phyloP scores from a whole-genome alignment of 2,888 invertebrate genomes.

The Rugalucina vietnamica region DNA sequence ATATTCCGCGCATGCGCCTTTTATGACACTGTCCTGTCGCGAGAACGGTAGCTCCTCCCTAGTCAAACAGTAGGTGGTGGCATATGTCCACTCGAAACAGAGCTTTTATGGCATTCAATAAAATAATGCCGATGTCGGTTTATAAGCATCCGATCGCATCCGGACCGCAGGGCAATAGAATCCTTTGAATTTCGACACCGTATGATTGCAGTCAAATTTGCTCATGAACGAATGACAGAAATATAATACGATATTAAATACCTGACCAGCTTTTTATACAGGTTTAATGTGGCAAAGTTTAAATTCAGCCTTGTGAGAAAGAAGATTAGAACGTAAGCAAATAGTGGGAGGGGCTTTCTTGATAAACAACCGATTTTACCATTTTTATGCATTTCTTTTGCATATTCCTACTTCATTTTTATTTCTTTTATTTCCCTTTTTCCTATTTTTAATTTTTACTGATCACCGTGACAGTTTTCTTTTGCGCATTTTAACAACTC shows the following conservation, averaged over 20 bases:
- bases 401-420: too few relatives aligned
- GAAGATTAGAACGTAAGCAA: constrained; percentile 8
- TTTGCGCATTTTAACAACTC: too few relatives aligned
- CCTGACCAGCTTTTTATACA: constrained; percentile 2
- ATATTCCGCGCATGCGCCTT: constrained; percentile 62
- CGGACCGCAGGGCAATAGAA: constrained; percentile 49
- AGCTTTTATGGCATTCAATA: constrained; percentile 36
- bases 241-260: constrained; percentile 4
- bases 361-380: too few relatives aligned
- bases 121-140: constrained; percentile 44
- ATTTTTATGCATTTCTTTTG: too few relatives aligned
- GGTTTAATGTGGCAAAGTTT: not conserved
- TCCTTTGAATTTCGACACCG: constrained; percentile 52
- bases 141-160: constrained; percentile 44
- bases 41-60: constrained; percentile 57
- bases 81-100: constrained; percentile 39
- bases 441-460: too few relatives aligned
- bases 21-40: not conserved
- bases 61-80: constrained; percentile 43
- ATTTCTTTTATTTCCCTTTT: too few relatives aligned
- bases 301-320: not conserved
- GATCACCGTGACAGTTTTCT: too few relatives aligned
- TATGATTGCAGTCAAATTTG: constrained; percentile 36
- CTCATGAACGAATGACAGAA: not conserved
- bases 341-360: constrained; percentile 7